Conservation (phyloP, 1,140 invertebrate genomes). For the Thalassaphorura encarpata region DNA sequence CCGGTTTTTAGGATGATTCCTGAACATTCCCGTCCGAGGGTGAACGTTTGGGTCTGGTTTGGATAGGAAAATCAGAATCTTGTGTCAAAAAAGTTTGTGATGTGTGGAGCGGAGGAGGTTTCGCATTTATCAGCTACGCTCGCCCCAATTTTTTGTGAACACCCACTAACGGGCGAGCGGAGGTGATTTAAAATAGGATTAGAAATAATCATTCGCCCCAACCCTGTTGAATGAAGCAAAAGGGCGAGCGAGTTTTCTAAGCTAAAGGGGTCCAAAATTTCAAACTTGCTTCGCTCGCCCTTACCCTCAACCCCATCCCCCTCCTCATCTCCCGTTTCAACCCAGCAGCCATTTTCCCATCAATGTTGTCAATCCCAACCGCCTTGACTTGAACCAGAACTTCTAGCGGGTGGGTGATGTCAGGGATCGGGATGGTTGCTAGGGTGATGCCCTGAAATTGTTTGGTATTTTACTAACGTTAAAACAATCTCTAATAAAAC, state of each 20-base stretch:
- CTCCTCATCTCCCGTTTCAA: no score
- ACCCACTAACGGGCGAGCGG: no score
- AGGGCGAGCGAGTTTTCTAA: no score
- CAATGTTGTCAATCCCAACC: slow-evolving; percentile 51
- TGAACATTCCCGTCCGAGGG: slow-evolving; percentile 56
- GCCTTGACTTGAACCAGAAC: slow-evolving; percentile 56
- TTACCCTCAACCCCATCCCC: no score
- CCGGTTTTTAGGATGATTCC: slow-evolving; percentile 56
- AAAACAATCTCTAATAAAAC: neutral
- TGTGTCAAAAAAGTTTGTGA: neutral
- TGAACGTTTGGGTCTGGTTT: slow-evolving; percentile 49
- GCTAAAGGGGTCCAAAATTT: no score
- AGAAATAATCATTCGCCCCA: no score
- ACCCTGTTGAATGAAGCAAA: no score
- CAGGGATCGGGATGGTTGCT: slow-evolving; percentile 48
- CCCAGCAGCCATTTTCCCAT: slow-evolving; percentile 51
- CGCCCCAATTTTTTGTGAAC: no score
- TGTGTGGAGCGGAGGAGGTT: neutral
- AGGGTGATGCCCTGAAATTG: slow-evolving; percentile 44
- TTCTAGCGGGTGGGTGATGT: slow-evolving; percentile 46
- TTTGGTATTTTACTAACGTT: no score
- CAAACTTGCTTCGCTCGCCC: no score
- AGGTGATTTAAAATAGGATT: no score
- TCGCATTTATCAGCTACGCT: neutral
- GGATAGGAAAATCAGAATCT: slow-evolving; percentile 17